Evolutionary conservation across 1,140 invertebrate genomes (phyloP).

Genomic region (Aplysia californica): DNA sequence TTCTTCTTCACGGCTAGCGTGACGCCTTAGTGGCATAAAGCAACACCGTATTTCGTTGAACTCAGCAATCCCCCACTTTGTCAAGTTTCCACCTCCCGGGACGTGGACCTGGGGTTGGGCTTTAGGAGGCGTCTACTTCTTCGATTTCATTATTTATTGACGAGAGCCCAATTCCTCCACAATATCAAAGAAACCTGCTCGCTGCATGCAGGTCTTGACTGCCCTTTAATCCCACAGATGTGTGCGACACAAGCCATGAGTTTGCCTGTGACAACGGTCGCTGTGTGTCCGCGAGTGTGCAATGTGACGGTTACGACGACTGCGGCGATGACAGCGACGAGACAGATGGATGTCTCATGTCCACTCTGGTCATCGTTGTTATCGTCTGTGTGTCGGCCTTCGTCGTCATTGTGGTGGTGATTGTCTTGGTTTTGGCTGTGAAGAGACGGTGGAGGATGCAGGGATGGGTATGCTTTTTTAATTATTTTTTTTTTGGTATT

Average conservation of each 20-base stretch:
- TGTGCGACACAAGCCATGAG: conserved; percentile 1
- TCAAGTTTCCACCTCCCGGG: too few species aligned
- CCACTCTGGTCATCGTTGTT: background rate
- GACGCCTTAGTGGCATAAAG: too few species aligned
- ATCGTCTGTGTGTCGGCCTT: background rate
- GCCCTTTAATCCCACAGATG: conserved; percentile 13
- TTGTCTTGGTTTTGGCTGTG: background rate
- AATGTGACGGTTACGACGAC: conserved; percentile 17
- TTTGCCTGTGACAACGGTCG: conserved; percentile 19
- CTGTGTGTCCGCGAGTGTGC: background rate
- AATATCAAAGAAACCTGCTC: too few species aligned
- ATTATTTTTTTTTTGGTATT: too few species aligned
- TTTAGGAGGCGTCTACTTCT: too few species aligned
- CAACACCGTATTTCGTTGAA: too few species aligned
- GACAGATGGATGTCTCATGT: conserved; percentile 16
- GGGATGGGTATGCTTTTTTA: background rate
- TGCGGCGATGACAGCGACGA: conserved; percentile 26
- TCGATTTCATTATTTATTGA: background rate
- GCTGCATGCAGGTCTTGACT: too few species aligned
- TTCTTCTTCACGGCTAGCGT: too few species aligned
- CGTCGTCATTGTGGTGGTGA: background rate
- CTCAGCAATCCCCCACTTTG: too few species aligned
- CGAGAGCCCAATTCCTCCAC: background rate
- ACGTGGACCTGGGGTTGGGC: too few species aligned
- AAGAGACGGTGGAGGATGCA: background rate